Conservation (phyloP, 2,797 vertebrate genomes). For the Phalloptychus januarius region DNA sequence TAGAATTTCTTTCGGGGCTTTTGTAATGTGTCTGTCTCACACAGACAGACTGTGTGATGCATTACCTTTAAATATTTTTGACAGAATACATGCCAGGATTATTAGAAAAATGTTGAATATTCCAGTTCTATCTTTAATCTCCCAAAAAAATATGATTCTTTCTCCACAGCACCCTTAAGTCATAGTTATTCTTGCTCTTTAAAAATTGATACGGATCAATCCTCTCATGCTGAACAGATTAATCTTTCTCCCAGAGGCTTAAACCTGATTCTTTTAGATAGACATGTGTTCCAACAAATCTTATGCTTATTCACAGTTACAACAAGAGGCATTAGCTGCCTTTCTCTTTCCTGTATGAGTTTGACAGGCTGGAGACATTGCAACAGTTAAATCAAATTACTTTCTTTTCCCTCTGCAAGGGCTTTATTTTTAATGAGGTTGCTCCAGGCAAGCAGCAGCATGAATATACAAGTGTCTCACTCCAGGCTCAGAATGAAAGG, state of each 20-base stretch:
- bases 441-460: conserved; percentile 19
- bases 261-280: not conserved
- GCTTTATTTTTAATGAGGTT: conserved; percentile 28
- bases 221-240: not conserved
- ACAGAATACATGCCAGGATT: no score
- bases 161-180: not conserved
- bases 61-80: no score
- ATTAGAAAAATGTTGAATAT: not conserved
- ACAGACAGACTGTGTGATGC: no score
- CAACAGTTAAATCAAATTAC: conserved; percentile 22
- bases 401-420: conserved; percentile 12
- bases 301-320: not conserved
- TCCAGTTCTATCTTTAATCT: not conserved
- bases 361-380: not conserved
- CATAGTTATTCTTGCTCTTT: not conserved
- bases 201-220: not conserved
- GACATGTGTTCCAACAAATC: not conserved
- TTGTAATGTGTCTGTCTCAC: no score
- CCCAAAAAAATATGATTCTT: not conserved
- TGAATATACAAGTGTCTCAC: conserved; percentile 23
- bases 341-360: not conserved
- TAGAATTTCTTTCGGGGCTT: no score
- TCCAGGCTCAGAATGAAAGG: conserved; percentile 28
- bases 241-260: not conserved
- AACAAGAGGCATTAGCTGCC: not conserved